Conservation (phyloP, 2,888 invertebrate species). For the Apamea monoglypha region DNA sequence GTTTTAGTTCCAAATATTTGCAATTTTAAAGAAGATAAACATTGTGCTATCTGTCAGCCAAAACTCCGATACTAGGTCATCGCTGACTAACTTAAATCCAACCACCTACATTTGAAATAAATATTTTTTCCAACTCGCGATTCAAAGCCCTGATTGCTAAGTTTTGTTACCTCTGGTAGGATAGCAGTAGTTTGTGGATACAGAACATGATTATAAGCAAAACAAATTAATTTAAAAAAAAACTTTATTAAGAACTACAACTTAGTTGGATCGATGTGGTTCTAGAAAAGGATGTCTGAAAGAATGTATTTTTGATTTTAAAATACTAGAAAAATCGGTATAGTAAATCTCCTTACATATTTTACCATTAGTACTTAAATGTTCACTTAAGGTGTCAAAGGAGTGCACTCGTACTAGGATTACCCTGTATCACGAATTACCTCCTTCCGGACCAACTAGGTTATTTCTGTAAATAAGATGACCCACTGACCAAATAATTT, state of each 20-base stretch:
- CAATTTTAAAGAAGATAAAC: background rate
- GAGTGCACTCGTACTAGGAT: background rate
- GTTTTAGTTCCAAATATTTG: background rate
- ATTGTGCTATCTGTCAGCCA: background rate
- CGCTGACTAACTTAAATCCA: background rate
- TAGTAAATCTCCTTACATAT: background rate
- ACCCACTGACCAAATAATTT: too few species aligned
- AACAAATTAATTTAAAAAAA: background rate
- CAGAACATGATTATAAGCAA: background rate
- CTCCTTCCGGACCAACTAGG: background rate
- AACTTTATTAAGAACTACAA: background rate
- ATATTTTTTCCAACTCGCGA: background rate
- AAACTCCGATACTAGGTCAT: background rate
- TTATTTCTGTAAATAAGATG: background rate
- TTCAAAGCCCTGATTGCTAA: background rate
- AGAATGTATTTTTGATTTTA: too few species aligned
- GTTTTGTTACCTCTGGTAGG: background rate
- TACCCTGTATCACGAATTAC: conserved; percentile 4
- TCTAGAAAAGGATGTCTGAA: background rate
- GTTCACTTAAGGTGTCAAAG: background rate
- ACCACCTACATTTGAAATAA: background rate
- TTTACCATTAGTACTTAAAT: background rate
- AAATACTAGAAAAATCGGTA: background rate
- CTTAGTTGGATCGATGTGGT: background rate
- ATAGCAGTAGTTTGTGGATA: background rate